A percentile compares a stretch with the other conserved stretches of the same genome.
Conservation (phyloP, 2,797 vertebrate species). For the Gymnothorax javanicus region DNA sequence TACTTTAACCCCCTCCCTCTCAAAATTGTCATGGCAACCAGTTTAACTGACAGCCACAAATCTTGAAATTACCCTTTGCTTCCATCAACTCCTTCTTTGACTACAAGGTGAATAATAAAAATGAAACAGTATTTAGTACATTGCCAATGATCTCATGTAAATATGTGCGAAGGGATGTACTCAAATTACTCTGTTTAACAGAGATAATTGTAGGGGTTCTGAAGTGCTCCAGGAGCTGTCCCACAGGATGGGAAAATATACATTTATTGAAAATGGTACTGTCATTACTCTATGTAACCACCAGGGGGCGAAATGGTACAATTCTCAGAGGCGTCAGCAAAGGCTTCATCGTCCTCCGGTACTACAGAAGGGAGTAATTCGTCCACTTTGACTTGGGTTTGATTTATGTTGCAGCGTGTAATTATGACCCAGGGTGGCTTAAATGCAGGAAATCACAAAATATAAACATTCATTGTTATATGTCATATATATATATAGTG, state of each 20-base stretch:
- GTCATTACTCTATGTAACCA: conserved; percentile 47
- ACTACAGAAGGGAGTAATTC: not conserved
- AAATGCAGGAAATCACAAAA: not conserved
- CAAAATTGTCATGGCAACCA: not conserved
- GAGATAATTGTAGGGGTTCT: not conserved
- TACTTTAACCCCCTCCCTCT: not conserved
- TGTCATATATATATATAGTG: not conserved
- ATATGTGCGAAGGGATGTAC: not conserved
- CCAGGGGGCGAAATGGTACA: conserved; percentile 70
- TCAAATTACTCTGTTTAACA: not conserved
- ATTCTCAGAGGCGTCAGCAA: not conserved
- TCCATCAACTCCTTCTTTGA: not conserved
- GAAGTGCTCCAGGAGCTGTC: not conserved
- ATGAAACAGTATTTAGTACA: not conserved
- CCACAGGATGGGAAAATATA: not conserved
- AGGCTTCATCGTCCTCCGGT: not conserved
- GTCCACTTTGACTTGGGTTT: not conserved
- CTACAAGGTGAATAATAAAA: not conserved
- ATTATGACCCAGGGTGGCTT: not conserved
- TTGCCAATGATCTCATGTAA: not conserved
- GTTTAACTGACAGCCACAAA: not conserved
- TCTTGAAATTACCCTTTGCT: not conserved
- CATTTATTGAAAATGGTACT: not conserved
- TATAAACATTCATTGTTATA: not conserved
- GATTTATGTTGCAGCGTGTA: not conserved